These are phyloP conservation scores for Campoletis raptor DNA, from an alignment of 2,888 invertebrate genomes.

Conservation along the genomic window DNA sequence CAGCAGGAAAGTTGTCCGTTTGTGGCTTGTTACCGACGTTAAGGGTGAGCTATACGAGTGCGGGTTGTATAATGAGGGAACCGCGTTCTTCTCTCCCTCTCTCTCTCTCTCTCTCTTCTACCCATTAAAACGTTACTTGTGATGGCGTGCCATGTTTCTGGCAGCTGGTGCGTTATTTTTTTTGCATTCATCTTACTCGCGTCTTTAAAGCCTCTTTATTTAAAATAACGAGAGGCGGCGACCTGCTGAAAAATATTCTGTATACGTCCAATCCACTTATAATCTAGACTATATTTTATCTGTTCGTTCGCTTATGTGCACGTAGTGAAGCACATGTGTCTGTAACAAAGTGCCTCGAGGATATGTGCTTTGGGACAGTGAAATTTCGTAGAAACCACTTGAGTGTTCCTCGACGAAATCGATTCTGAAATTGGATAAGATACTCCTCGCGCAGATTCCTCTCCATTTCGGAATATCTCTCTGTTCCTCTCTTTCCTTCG, in stretches of 20 bases:
- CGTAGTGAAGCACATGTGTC: slow-evolving; percentile 12
- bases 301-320: not conserved
- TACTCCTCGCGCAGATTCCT: not conserved
- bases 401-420: slow-evolving; percentile 64
- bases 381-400: slow-evolving; percentile 61
- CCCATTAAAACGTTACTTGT: slow-evolving; percentile 79
- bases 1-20: slow-evolving; percentile 33
- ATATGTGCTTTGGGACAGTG: slow-evolving; percentile 42
- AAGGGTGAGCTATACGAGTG: slow-evolving; percentile 69
- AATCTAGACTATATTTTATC: slow-evolving; percentile 11
- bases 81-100: slow-evolving; percentile 44
- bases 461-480: not conserved
- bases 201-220: slow-evolving; percentile 65
- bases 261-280: slow-evolving; percentile 11
- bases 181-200: slow-evolving; percentile 45
- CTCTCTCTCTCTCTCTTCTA: slow-evolving; percentile 48
- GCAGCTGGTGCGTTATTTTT: slow-evolving; percentile 72
- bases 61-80: slow-evolving; percentile 78
- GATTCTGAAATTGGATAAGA: slow-evolving; percentile 56
- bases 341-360: slow-evolving; percentile 44
- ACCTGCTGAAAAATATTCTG: slow-evolving; percentile 1
- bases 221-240: slow-evolving; percentile 36
- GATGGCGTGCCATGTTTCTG: slow-evolving; percentile 76
- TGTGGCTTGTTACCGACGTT: slow-evolving; percentile 73
- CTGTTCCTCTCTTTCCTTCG: not conserved